Conservation (phyloP, 2,113 vertebrate species). For the Bos taurus region DNA sequence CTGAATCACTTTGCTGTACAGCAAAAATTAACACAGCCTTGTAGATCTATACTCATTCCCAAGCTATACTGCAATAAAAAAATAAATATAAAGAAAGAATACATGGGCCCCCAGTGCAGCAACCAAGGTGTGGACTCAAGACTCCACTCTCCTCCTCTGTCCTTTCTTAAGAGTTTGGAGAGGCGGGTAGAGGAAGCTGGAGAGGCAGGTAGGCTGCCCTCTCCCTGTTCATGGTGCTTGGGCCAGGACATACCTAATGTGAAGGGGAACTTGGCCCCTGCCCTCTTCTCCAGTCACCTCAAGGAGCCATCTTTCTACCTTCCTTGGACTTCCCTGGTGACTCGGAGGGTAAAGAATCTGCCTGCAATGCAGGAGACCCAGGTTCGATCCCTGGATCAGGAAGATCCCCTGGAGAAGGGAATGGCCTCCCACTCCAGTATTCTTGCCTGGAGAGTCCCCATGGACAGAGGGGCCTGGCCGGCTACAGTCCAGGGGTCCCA, state of each 20-base stretch:
- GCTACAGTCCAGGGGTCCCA: not conserved
- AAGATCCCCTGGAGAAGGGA: not conserved
- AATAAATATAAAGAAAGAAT: not conserved
- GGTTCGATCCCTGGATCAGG: not conserved
- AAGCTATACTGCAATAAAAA: not conserved
- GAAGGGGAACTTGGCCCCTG: not conserved
- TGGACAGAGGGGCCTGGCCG: not conserved
- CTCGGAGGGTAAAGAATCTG: not conserved
- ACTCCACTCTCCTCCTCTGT: not conserved
- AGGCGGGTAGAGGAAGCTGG: no score
- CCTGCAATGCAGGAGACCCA: not conserved
- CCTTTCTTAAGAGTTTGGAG: not conserved
- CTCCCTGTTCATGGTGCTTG: fast-evolving
- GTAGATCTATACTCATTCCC: not conserved
- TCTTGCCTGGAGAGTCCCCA: not conserved
- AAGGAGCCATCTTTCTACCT: not conserved
- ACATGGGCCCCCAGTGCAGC: fast-evolving
- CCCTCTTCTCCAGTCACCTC: not conserved
- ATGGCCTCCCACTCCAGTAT: not conserved
- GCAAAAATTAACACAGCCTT: not conserved
- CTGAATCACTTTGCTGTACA: not conserved
- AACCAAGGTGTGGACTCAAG: fast-evolving
- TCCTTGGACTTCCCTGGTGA: not conserved
- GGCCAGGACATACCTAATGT: not conserved
- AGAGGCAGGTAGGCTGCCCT: not conserved